Percentiles rank a stretch among this genome's conserved stretches.
phyloP scores from a whole-genome alignment of 2,113 vertebrate species.

The Mus spicilegus region DNA sequence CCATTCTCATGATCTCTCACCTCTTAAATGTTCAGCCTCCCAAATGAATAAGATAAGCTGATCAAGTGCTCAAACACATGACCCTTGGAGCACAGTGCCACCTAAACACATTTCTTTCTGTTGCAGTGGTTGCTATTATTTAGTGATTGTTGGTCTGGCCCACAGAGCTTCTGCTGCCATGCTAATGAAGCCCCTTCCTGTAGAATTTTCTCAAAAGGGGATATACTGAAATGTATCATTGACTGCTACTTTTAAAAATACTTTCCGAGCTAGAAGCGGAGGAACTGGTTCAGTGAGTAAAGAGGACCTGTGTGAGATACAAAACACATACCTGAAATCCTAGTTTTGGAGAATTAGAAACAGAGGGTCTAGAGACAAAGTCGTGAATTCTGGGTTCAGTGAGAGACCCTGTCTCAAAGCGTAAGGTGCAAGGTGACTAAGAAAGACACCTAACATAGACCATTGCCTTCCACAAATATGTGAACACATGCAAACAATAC shows the following conservation, averaged over 20 bases:
- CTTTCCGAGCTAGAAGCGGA: not conserved
- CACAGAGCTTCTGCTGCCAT: not conserved
- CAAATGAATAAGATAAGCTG: not conserved
- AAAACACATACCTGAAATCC: not conserved
- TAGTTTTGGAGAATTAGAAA: not conserved
- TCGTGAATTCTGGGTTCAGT: not conserved
- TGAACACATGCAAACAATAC: not conserved
- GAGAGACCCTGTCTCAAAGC: not conserved
- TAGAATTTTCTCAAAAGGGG: not conserved
- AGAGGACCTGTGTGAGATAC: not conserved
- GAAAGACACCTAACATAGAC: not conserved
- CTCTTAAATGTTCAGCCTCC: not conserved
- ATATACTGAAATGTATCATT: not conserved
- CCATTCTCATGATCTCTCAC: not conserved
- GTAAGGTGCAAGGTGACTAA: not conserved
- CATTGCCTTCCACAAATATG: not conserved
- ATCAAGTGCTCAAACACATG: not conserved
- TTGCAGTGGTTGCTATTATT: not conserved
- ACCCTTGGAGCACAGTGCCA: not conserved
- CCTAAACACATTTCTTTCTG: not conserved
- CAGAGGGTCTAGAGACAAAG: not conserved
- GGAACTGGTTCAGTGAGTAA: not conserved
- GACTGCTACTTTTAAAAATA: not conserved
- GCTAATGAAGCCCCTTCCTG: not conserved
- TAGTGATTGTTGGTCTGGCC: not conserved